Evolutionary conservation across 2,113 vertebrate genomes (phyloP), one percentile per base, ranked within the genome.

Genomic region (Apeltes quadracus): DNA sequence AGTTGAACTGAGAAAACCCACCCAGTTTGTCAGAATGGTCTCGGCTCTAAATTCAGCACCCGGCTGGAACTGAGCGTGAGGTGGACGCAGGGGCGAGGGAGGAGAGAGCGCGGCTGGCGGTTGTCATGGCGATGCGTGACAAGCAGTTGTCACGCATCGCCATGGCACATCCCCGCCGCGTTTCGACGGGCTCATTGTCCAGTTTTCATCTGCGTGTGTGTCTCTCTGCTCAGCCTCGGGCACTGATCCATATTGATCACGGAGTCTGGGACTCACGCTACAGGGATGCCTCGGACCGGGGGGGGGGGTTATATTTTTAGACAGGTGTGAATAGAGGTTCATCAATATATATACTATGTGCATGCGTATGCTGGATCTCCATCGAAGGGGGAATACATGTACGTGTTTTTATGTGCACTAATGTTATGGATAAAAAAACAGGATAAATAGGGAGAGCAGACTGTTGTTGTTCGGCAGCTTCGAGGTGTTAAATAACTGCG

Each of bases 41-140:
- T 77, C 62, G 72, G 75, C 77, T 85, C 79, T 79, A 83, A 83
- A 88, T 81, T 87, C 82, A 77, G 89, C 84, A 89, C 79, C 87
- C 85, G 89, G 86, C 84, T 90, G 80, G 83, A 89, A 84, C 90
- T 79, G 87, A 91, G n/a, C 81, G 84, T 72, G 78, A 88, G 71
- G 84, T 61, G 65, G 81, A 74, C 74, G 79, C 27, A n/a, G n/a
- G 29, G 73, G 75, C 29, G 53, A 18, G 53, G 14, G 23, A 79
- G 71, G 51, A 73, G 51, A 73, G 75, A 64, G 65, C 23, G 46
- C 69, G 48, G 76, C 76, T 77, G 88, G 84, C 78, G 80, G 92
- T 94, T 86, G 92, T 90, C 92, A 93, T 93, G 91, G 90, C n/a
- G 61, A 93, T 83, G 70, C 56, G 85, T 77, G 81, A 82, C 55